A percentile compares a stretch with the other conserved stretches of the same genome.
Evolutionary conservation across 2,113 vertebrate species (phyloP).

Genomic region (Acanthochromis polyacanthus): DNA sequence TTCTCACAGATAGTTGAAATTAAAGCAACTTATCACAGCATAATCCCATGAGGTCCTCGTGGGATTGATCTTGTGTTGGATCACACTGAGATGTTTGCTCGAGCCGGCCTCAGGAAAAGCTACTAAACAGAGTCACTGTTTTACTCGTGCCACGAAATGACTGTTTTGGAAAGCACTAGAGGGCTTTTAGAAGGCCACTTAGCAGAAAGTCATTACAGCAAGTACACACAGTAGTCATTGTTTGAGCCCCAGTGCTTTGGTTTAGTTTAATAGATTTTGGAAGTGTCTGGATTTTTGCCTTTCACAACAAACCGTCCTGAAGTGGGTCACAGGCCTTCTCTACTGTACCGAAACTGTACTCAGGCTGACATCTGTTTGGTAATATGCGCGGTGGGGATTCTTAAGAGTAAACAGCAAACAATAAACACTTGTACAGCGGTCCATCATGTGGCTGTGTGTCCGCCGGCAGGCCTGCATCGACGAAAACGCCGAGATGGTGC

Average conservation of each 20-base stretch:
- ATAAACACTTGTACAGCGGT: constrained; percentile 9
- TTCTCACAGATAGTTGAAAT: constrained; percentile 17
- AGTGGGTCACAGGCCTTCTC: constrained; percentile 14
- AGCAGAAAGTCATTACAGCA: constrained; percentile 52
- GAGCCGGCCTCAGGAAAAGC: constrained; percentile 56
- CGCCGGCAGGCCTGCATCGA: constrained; percentile 87
- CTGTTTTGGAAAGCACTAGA: constrained; percentile 69
- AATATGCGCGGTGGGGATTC: not conserved
- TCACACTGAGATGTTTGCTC: constrained; percentile 54
- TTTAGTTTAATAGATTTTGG: constrained; percentile 44
- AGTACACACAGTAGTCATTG: constrained; percentile 70
- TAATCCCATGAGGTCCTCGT: constrained; percentile 60
- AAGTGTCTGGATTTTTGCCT: constrained; percentile 46
- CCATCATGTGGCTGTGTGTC: constrained; percentile 40
- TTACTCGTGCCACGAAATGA: constrained; percentile 50
- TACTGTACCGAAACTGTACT: constrained; percentile 2
- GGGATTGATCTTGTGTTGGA: constrained; percentile 59
- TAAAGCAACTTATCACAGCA: constrained; percentile 30
- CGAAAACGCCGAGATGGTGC: constrained; percentile 89
- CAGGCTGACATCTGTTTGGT: constrained; percentile 1
- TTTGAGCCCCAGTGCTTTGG: constrained; percentile 39
- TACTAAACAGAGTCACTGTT: constrained; percentile 58
- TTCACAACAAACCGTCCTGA: constrained; percentile 42
- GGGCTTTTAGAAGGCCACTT: constrained; percentile 63
- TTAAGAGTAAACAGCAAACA: constrained; percentile 10